Base-by-base conservation (phyloP, 2,113 vertebrate genomes). In the Anas platyrhynchos region DNA sequence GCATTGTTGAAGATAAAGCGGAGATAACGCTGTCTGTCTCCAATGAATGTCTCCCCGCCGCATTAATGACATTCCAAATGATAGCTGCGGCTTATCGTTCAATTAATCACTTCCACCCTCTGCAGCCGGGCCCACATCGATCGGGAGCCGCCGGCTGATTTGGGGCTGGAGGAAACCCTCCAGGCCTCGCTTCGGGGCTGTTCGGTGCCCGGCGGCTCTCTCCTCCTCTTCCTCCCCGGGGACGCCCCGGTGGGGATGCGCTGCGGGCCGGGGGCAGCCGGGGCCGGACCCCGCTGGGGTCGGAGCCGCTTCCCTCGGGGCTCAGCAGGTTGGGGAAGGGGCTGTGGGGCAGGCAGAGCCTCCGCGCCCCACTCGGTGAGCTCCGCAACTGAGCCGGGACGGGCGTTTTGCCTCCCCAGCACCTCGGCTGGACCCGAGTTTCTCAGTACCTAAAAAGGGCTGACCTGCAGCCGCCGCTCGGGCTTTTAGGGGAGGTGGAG, bases 21-120 rank as follows among this genome's bases (percentile, higher is more conserved):
- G 98, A 98, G 99, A 99, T 99, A 99, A 99, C 98, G 98, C 98
- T 98, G 99, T 98, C 99, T 99, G 99, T 99, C 99, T 99, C 98
- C 98, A 97, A 97, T 94, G 97, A 95, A 97, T 98, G 99, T 99
- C 99, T 99, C 99, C 97, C 92, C 98, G 98, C 97, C 97, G 98
- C 99, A 99, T 99, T 99, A 99, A 99, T 98, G 98, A 98, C 98
- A 97, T 98, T 98, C 98, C 98, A 98, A 98, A 98, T 98, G 98
- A 98, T 98, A 98, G 97, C 97, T 97, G 91, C 92, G 95, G 97
- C 97, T 98, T 98, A 97, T 98, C 97, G 97, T 96, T 98, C 97
- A 96, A 97, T 98, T 98, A 98, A 98, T 98, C 98, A 98, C 97
- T 97, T 96, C 96, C 97, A 98, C 98, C 97, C 95, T 97, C 93